Conservation (phyloP, 2,888 invertebrate genomes). For the Ophion ellenae region DNA sequence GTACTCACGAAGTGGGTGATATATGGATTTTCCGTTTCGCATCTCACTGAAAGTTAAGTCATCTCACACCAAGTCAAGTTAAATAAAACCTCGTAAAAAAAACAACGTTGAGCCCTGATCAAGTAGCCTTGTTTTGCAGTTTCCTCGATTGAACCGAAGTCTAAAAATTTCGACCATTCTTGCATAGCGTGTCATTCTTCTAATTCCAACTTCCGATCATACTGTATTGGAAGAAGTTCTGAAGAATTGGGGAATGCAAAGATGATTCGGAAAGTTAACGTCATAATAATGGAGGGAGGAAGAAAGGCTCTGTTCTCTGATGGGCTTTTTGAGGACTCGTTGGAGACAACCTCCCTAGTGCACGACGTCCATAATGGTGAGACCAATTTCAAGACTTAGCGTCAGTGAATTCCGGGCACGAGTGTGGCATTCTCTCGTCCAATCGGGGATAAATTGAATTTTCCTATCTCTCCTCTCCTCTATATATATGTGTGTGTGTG, state of each 20-base stretch:
- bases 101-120: too few species aligned
- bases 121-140: too few species aligned
- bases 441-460: constrained; percentile 79
- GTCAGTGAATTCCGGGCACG: constrained; percentile 75
- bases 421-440: constrained; percentile 71
- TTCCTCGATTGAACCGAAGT: not conserved
- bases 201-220: constrained; percentile 10
- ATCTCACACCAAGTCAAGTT: too few species aligned
- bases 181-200: constrained; percentile 2
- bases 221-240: not conserved
- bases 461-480: constrained; percentile 69
- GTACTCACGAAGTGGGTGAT: too few species aligned
- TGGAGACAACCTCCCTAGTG: constrained; percentile 8
- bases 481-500: not conserved
- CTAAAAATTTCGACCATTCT: not conserved
- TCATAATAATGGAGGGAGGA: constrained; percentile 11
- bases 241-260: not conserved
- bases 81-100: too few species aligned
- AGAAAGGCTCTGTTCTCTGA: constrained; percentile 13
- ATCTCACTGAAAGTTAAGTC: too few species aligned
- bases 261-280: constrained; percentile 20
- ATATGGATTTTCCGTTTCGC: too few species aligned
- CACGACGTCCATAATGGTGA: constrained; percentile 39
- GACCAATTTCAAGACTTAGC: constrained; percentile 62
- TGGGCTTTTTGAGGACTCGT: constrained; percentile 19